phyloP scores from a whole-genome alignment of 2,113 vertebrate genomes.

The Maccullochella peelii region DNA sequence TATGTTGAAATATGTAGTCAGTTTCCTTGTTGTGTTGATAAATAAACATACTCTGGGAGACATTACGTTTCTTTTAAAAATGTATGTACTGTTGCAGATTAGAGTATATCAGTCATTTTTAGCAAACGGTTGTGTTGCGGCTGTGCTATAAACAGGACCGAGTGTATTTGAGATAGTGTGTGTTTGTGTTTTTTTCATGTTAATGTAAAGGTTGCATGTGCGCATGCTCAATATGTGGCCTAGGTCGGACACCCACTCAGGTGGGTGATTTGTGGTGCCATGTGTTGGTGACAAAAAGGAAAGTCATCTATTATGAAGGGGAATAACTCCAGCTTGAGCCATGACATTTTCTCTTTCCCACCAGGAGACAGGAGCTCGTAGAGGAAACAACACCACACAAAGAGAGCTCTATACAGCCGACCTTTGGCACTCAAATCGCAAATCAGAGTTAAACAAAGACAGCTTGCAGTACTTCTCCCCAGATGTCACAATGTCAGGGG shows the following conservation, averaged over 20 bases:
- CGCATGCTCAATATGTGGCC: not conserved
- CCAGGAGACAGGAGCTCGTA: conserved; percentile 14
- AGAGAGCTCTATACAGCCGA: not conserved
- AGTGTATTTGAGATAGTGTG: not conserved
- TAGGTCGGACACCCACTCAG: not conserved
- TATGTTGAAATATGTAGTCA: too few relatives aligned
- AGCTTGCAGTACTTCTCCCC: not conserved
- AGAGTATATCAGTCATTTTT: not conserved
- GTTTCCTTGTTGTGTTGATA: too few relatives aligned
- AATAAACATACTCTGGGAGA: too few relatives aligned
- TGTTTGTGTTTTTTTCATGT: not conserved
- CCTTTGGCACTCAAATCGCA: conserved; percentile 27
- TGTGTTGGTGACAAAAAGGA: conserved; percentile 22
- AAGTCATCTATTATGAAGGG: conserved; percentile 23
- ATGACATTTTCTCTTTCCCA: conserved; percentile 20
- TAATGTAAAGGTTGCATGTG: not conserved
- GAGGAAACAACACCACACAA: not conserved
- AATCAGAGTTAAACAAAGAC: conserved; percentile 36
- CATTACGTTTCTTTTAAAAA: too few relatives aligned
- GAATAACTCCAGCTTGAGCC: conserved; percentile 3
- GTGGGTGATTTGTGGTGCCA: conserved; percentile 4
- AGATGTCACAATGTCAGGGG: not conserved
- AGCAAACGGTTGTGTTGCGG: not conserved
- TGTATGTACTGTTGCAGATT: too few relatives aligned
- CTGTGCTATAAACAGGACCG: too few relatives aligned